Evolutionary conservation across 2,113 vertebrate genomes (phyloP).

Genomic region (Cepphus grylle): DNA sequence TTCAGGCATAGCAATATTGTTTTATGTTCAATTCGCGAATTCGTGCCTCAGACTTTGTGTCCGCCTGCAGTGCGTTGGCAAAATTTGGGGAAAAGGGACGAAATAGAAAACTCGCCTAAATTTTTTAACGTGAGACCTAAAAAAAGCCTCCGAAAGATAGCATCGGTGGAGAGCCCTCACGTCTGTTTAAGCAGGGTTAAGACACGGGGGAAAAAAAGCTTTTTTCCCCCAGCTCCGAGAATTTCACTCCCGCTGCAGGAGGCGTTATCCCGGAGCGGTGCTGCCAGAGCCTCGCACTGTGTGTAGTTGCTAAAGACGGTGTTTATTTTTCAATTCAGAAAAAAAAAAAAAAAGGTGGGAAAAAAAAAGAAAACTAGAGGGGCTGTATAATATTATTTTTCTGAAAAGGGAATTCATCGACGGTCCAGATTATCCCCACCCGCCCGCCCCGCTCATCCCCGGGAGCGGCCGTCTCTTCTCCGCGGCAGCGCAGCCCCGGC

Average conservation of each 20-base stretch:
- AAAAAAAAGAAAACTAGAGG: not conserved
- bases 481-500: not conserved
- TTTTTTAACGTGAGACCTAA: not conserved
- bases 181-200: not conserved
- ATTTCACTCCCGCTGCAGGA: not conserved
- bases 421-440: not conserved
- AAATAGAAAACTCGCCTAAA: not conserved
- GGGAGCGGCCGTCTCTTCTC: not conserved
- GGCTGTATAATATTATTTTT: not conserved
- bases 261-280: not conserved
- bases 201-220: rapidly evolving
- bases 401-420: not conserved
- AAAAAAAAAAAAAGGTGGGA: no score
- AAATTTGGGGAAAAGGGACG: not conserved
- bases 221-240: not conserved
- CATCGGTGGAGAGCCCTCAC: not conserved
- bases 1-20: not conserved
- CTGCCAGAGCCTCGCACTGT: no score
- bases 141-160: not conserved
- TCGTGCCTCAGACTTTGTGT: not conserved
- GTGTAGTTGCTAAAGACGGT: not conserved
- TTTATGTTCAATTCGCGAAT: not conserved
- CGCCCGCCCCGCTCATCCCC: not conserved
- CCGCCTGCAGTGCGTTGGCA: not conserved
- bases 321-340: not conserved